Evolutionary conservation across 2,888 invertebrate genomes (phyloP).

Genomic region (Litoditis marina): DNA sequence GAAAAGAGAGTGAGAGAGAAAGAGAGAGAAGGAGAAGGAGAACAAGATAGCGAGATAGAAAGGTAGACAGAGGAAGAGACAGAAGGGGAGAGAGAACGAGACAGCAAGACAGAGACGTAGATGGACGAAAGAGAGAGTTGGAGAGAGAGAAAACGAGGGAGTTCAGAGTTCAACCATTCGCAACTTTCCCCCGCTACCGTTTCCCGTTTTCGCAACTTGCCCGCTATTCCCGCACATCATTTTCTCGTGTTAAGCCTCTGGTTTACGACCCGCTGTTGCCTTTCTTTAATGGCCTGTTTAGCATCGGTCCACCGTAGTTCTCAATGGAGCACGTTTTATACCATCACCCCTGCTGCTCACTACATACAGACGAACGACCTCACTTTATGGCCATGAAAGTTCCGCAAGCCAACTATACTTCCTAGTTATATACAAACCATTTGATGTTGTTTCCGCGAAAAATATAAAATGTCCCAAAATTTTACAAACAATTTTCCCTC

Average conservation of each 20-base stretch:
- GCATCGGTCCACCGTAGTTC: too few relatives aligned
- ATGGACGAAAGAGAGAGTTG: too few relatives aligned
- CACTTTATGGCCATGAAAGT: too few relatives aligned
- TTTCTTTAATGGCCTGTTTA: slow-evolving; percentile 13
- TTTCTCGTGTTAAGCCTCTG: slow-evolving; percentile 4
- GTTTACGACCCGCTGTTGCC: slow-evolving; percentile 1
- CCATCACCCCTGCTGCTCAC: too few relatives aligned
- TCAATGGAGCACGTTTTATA: too few relatives aligned
- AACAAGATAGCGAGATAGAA: neutral
- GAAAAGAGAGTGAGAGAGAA: neutral
- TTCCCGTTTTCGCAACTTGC: slow-evolving; percentile 9
- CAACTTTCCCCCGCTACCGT: neutral
- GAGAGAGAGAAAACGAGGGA: too few relatives aligned
- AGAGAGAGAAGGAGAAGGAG: neutral
- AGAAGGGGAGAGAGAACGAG: neutral
- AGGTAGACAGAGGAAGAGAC: neutral
- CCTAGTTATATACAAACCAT: too few relatives aligned
- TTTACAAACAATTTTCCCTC: too few relatives aligned
- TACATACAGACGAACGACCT: too few relatives aligned
- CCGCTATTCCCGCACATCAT: neutral
- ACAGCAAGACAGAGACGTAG: neutral
- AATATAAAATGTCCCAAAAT: too few relatives aligned
- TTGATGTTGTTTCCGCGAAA: too few relatives aligned
- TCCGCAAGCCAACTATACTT: too few relatives aligned
- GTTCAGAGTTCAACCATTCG: slow-evolving; percentile 8